Evolutionary conservation across 2,888 invertebrate species (phyloP).

Genomic region (Himalopsyche kuldschensis): DNA sequence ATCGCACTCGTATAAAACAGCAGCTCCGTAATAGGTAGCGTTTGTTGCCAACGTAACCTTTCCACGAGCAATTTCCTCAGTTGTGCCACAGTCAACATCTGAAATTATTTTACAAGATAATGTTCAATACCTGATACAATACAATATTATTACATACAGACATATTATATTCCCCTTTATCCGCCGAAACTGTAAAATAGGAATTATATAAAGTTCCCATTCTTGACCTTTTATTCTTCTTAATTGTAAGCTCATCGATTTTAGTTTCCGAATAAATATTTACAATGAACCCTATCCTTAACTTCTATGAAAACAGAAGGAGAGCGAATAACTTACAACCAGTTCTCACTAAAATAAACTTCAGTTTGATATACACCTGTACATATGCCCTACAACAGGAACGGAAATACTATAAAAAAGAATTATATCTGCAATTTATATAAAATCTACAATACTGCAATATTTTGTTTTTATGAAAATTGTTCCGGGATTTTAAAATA

Average conservation of each 20-base stretch:
- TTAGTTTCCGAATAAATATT: background rate
- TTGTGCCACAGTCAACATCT: conserved; percentile 87
- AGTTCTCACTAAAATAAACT: no score
- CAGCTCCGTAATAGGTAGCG: conserved; percentile 85
- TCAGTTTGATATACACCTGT: no score
- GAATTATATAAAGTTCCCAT: background rate
- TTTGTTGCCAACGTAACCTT: conserved; percentile 80
- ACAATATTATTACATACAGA: no score
- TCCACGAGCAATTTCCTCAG: conserved; percentile 72
- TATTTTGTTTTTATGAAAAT: no score
- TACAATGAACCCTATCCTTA: background rate
- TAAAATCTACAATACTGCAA: no score
- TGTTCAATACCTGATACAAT: no score
- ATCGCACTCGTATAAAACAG: conserved; percentile 82
- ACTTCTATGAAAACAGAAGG: background rate
- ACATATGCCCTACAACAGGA: no score
- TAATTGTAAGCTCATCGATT: background rate
- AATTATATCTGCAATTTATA: no score
- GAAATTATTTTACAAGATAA: conserved; percentile 37
- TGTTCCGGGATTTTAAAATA: no score
- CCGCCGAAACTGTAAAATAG: background rate
- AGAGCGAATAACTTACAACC: no score
- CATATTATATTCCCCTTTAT: background rate
- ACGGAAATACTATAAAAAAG: no score
- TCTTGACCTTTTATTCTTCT: background rate